A percentile compares a stretch with the other conserved stretches of the same genome.
phyloP scores from a whole-genome alignment of 30 jellyfish, hydroid and myxozoan species.

The Rhopilema esculentum region DNA sequence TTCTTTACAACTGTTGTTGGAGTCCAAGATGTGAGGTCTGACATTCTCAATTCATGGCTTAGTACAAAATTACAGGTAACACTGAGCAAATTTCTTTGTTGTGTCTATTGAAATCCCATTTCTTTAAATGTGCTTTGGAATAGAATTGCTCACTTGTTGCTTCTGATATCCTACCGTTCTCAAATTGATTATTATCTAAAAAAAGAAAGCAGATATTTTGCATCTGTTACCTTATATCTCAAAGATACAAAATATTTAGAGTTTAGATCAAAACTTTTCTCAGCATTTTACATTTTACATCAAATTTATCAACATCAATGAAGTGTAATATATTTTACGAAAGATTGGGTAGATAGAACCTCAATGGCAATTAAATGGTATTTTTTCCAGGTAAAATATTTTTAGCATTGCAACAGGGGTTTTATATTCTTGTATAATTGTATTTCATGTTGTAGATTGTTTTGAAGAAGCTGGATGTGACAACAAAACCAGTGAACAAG shows the following conservation, averaged over 20 bases:
- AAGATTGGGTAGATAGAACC: not conserved
- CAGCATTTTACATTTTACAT: too few species aligned
- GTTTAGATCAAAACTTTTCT: too few species aligned
- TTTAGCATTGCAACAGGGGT: not conserved
- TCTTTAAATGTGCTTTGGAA: not conserved
- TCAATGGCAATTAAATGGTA: not conserved
- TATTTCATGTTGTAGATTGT: not conserved
- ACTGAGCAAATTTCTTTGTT: not conserved
- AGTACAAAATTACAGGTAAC: conserved; percentile 49
- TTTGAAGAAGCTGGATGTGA: conserved; percentile 2
- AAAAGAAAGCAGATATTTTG: too few species aligned
- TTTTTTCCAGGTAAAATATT: not conserved
- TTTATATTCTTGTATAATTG: not conserved
- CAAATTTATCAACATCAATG: too few species aligned
- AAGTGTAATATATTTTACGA: too few species aligned
- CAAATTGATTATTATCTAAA: not conserved
- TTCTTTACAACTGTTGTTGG: conserved; percentile 2
- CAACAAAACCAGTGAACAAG: not conserved
- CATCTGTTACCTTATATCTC: too few species aligned
- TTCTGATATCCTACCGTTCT: not conserved
- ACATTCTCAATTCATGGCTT: conserved; percentile 42
- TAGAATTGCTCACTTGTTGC: not conserved
- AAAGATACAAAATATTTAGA: too few species aligned
- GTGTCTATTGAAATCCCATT: not conserved
- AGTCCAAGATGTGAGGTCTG: conserved; percentile 31